These are phyloP conservation scores for Galeopsomyia nigrocyanea DNA, from an alignment of 2,888 invertebrate species.

Conservation along the genomic window DNA sequence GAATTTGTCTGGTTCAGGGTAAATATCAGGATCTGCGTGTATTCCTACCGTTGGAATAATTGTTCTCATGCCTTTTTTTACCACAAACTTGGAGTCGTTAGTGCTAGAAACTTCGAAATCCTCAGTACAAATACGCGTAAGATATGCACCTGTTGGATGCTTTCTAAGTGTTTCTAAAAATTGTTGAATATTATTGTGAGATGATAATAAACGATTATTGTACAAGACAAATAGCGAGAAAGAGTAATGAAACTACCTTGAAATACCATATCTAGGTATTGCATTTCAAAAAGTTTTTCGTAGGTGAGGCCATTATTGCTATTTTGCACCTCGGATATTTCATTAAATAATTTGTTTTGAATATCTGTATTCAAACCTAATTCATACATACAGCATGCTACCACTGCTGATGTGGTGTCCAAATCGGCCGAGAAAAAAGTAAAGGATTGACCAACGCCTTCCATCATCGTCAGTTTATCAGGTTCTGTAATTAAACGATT, in stretches of 20 bases:
- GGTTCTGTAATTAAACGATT: conserved; percentile 21
- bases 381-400: conserved; percentile 67
- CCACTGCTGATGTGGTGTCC: conserved; percentile 69
- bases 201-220: too few relatives aligned
- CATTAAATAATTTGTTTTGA: conserved; percentile 65
- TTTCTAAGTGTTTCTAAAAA: conserved; percentile 58
- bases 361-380: conserved; percentile 65
- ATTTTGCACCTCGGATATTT: conserved; percentile 60
- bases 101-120: conserved; percentile 47
- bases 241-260: conserved; percentile 61
- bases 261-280: conserved; percentile 68
- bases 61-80: conserved; percentile 53
- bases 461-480: conserved; percentile 60
- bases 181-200: background rate
- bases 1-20: conserved; percentile 68
- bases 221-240: background rate
- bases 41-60: conserved; percentile 64
- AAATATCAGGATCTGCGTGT: conserved; percentile 68
- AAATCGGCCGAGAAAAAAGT: conserved; percentile 69
- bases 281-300: conserved; percentile 66
- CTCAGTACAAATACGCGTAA: conserved; percentile 60
- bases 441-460: conserved; percentile 68
- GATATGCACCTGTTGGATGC: conserved; percentile 59
- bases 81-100: conserved; percentile 45
- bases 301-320: conserved; percentile 64